Base-by-base conservation (phyloP, 2,113 vertebrate species). In the Rousettus leschenaultii region DNA sequence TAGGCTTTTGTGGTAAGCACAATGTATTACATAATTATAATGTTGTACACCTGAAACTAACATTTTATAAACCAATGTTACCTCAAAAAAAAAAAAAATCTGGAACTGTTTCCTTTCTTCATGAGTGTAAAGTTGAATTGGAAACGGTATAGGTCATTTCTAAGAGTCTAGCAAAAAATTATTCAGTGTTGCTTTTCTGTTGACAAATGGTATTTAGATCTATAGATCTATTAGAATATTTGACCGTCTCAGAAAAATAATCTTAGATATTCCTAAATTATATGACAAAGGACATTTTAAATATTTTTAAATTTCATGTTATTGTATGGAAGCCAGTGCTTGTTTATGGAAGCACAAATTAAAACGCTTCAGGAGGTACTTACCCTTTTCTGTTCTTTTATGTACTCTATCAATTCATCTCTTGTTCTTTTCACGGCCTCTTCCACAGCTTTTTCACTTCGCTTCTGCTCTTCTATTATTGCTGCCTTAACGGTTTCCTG, bases 371-470 rank as follows among this genome's bases (percentile, higher is more conserved):
- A 53, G 43, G 40, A 78, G 86, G n/a, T 6, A 98, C 98, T 98
- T 95, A 99, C 99, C 96, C 98, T 98, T 66, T 98, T 99, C 96
- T 99, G 99, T 74, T 99, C 99, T 90, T 98, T 98, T 65, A 99
- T 85, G 33, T 98, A 99, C 45, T 98, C 98, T 75, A 98, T 97
- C 95, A 99, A 73, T 89, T 99, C 98, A 10, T 98, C 98, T 96
- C 97, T 98, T 7, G 98, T 97, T 95, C 92, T 98, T 94, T 97
- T 98, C 9, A 98, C 98, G 86, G 98, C 98, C 92, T 98, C 98
- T 97, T 98, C 96, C 0, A 99, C 78, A 85, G 98, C 98, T 71
- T 98, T 98, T 95, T 98, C 98, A 80, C 97, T 98, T 95, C 97
- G 95, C 83, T 98, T 98, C 91, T 98, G 98, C 59, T 99, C 99